Evolutionary conservation across 2,113 vertebrate species (phyloP).

Genomic region (Cyrtonyx montezumae): DNA sequence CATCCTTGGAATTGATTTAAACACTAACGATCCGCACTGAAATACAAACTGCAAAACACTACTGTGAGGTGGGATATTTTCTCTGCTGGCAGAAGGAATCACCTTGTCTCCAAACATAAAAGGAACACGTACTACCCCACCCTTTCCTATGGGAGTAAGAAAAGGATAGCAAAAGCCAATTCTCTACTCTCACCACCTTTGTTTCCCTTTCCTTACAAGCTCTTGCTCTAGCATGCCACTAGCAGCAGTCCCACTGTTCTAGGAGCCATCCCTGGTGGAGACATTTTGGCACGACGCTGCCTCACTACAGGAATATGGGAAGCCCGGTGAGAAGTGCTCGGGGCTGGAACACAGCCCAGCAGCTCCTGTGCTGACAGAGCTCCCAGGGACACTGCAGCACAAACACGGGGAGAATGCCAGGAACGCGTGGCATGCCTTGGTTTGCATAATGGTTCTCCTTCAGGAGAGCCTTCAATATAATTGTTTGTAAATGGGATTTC

Average conservation of each 20-base stretch:
- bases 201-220: neutral
- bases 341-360: neutral
- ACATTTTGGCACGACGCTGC: neutral
- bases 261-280: neutral
- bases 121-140: constrained; percentile 30
- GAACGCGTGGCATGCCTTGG: constrained; percentile 18
- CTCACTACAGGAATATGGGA: neutral
- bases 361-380: neutral
- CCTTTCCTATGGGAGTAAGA: constrained; percentile 1
- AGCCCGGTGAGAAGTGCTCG: neutral
- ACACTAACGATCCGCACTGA: neutral
- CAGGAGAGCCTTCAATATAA: neutral
- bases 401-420: neutral
- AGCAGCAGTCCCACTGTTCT: neutral
- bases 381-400: neutral
- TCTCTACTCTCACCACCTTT: neutral
- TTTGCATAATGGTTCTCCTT: constrained; percentile 33
- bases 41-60: neutral
- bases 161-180: neutral
- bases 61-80: neutral
- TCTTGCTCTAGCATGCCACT: neutral
- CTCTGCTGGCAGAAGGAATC: neutral
- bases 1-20: neutral
- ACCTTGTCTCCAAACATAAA: neutral
- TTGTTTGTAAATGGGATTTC: constrained; percentile 12